A percentile compares a stretch with the other conserved stretches of the same genome.
Evolutionary conservation across 2,113 vertebrate genomes (phyloP).

Genomic region (Pomatostomus ruficeps): DNA sequence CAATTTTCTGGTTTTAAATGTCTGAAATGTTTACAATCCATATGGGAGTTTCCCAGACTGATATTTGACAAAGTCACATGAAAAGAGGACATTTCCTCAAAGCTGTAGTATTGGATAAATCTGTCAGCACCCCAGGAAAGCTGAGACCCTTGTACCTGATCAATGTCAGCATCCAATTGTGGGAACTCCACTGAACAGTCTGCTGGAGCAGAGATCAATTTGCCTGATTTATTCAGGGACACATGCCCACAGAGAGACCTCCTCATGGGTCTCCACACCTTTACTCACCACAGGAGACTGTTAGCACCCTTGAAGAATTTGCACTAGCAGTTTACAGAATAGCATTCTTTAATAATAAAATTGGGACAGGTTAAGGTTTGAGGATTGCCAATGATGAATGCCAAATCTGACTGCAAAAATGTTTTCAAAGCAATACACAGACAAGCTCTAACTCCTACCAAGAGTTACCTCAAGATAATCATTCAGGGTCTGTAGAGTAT

Average conservation of each 20-base stretch:
- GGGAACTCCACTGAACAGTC: too few species aligned
- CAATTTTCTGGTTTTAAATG: neutral
- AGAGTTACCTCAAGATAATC: neutral
- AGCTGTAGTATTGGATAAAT: neutral
- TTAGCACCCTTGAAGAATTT: neutral
- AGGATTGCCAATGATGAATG: neutral
- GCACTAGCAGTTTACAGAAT: neutral
- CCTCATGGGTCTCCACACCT: neutral
- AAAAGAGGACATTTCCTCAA: neutral
- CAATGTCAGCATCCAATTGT: accelerated
- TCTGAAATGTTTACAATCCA: neutral
- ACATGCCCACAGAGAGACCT: neutral
- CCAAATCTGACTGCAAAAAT: neutral
- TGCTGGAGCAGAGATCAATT: accelerated
- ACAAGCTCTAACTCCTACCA: neutral
- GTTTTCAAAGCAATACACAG: neutral
- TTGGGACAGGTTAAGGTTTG: neutral
- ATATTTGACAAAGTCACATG: neutral
- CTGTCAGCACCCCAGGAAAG: neutral
- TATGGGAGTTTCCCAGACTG: neutral
- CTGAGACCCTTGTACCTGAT: neutral
- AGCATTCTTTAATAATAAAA: neutral
- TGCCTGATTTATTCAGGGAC: neutral
- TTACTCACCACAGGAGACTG: neutral
- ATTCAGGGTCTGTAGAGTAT: neutral